A percentile compares a stretch with the other conserved stretches of the same genome.
phyloP scores from a whole-genome alignment of 2,888 invertebrate genomes.

The Stenchaetothrips biformis region DNA sequence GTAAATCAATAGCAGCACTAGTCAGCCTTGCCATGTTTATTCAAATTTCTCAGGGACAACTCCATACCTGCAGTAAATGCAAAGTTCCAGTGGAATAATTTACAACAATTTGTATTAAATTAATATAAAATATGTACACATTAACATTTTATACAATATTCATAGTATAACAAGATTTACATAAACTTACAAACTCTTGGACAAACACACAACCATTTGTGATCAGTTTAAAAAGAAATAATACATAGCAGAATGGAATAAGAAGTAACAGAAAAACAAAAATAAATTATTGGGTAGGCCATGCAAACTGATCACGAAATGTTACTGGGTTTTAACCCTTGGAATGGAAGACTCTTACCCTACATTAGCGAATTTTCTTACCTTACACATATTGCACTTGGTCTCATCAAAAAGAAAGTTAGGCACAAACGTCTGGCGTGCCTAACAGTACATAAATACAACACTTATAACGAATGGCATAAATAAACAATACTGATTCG shows the following conservation, averaged over 20 bases:
- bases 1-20: not conserved
- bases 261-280: no score
- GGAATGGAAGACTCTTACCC: no score
- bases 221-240: no score
- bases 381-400: no score
- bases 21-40: constrained; percentile 10
- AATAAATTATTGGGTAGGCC: no score
- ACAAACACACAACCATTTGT: not conserved
- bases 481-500: constrained; percentile 17
- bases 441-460: not conserved
- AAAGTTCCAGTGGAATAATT: not conserved
- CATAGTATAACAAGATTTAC: constrained; percentile 1
- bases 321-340: no score
- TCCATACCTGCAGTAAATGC: not conserved
- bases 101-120: not conserved
- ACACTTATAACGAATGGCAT: not conserved
- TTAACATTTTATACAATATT: not conserved
- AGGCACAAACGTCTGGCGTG: no score
- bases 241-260: no score
- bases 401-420: no score
- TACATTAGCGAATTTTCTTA: no score
- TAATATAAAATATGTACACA: constrained; percentile 14
- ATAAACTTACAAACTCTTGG: not conserved
- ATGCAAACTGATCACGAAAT: no score
- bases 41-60: not conserved